A percentile compares a stretch with the other conserved stretches of the same genome.
phyloP scores from a whole-genome alignment of 2,113 vertebrate species.

The Psophia crepitans region DNA sequence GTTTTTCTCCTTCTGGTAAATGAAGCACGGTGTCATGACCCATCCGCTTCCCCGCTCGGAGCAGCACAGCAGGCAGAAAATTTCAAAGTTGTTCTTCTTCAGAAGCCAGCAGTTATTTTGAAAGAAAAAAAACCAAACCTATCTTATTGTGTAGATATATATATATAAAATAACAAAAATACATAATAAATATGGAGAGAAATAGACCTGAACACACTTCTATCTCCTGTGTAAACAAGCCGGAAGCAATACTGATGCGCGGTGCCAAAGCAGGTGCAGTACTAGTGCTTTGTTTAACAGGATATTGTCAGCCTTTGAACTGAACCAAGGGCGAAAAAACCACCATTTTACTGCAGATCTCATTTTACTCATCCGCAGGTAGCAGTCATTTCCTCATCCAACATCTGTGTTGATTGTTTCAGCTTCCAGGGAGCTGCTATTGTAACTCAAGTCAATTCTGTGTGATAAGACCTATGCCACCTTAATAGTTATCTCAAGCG shows the following conservation, averaged over 20 bases:
- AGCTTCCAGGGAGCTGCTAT: background rate
- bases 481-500: background rate
- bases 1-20: background rate
- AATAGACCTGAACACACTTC: background rate
- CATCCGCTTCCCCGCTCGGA: background rate
- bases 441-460: background rate
- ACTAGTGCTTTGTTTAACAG: background rate
- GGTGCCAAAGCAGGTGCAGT: background rate
- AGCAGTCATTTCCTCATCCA: background rate
- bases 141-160: background rate
- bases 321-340: background rate
- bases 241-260: background rate
- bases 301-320: background rate
- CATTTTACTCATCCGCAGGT: background rate
- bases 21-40: rapidly evolving
- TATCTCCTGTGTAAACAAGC: background rate
- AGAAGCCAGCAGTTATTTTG: background rate
- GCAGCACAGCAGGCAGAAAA: background rate
- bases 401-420: background rate
- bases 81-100: background rate
- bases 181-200: background rate
- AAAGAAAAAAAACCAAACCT: background rate
- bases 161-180: background rate
- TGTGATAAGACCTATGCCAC: background rate
- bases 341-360: background rate